A percentile compares a stretch with the other conserved stretches of the same genome.
These are phyloP conservation scores for Rosalia funebris DNA, from an alignment of 2,888 invertebrate species.

Conservation along the genomic window DNA sequence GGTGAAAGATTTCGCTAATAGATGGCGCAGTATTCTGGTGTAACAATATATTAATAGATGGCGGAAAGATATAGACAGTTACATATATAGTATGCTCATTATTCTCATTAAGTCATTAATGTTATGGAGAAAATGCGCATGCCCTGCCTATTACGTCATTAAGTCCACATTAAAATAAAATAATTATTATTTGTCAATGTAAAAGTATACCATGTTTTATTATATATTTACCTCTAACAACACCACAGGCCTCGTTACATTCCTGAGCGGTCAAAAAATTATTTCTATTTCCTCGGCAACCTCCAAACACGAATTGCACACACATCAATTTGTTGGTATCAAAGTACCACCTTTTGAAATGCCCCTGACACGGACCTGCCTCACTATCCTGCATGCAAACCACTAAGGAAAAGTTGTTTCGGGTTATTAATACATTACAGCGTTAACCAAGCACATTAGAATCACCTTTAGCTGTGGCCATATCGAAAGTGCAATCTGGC, in stretches of 20 bases:
- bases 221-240: conserved; percentile 69
- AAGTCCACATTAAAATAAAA: no score
- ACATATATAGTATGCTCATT: no score
- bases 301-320: conserved; percentile 87
- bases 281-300: conserved; percentile 90
- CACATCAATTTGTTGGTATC: conserved; percentile 80
- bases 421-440: no score
- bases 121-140: no score
- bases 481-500: conserved; percentile 76
- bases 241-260: conserved; percentile 77
- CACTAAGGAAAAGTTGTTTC: conserved; percentile 65
- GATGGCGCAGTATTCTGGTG: no score
- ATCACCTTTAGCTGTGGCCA: conserved; percentile 80
- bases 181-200: no score
- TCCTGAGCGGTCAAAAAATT: conserved; percentile 86
- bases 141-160: no score
- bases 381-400: conserved; percentile 84
- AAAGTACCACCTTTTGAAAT: conserved; percentile 90
- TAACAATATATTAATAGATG: no score
- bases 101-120: no score
- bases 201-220: no score
- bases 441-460: neutral
- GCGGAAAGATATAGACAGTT: no score
- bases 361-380: conserved; percentile 87
- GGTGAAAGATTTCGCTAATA: no score